phyloP scores from a whole-genome alignment of 1,140 invertebrate genomes.

The Pogonomyrmex barbatus region DNA sequence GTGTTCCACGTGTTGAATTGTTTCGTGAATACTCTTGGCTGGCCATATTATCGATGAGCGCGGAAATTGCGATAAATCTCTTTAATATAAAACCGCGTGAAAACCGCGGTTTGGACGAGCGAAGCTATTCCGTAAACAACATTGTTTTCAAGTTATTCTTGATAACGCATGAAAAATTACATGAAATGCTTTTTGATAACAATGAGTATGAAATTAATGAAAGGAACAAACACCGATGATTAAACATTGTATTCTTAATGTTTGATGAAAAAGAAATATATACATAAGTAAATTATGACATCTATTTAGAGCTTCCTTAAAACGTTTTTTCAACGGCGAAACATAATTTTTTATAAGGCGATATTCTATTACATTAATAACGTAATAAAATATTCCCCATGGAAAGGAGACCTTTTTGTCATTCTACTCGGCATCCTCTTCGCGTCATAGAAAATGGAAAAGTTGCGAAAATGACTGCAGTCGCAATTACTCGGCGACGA shows the following conservation, averaged over 20 bases:
- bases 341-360: neutral
- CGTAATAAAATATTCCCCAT: neutral
- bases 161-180: neutral
- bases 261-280: neutral
- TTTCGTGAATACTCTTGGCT: constrained; percentile 20
- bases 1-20: neutral
- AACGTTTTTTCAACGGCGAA: neutral
- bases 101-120: neutral
- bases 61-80: constrained; percentile 34
- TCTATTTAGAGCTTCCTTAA: neutral
- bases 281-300: neutral
- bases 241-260: neutral
- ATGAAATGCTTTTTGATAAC: neutral
- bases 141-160: constrained; percentile 8
- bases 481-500: constrained; percentile 15
- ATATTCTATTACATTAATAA: neutral
- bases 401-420: neutral
- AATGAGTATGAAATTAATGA: neutral
- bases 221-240: neutral
- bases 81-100: neutral
- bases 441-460: neutral
- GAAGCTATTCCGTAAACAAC: neutral
- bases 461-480: neutral
- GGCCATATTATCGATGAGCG: constrained; percentile 1
- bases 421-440: neutral